Percentiles rank a stretch among this genome's conserved stretches.
phyloP scores from a whole-genome alignment of 2,797 vertebrate species.

The Setipinna tenuifilis region DNA sequence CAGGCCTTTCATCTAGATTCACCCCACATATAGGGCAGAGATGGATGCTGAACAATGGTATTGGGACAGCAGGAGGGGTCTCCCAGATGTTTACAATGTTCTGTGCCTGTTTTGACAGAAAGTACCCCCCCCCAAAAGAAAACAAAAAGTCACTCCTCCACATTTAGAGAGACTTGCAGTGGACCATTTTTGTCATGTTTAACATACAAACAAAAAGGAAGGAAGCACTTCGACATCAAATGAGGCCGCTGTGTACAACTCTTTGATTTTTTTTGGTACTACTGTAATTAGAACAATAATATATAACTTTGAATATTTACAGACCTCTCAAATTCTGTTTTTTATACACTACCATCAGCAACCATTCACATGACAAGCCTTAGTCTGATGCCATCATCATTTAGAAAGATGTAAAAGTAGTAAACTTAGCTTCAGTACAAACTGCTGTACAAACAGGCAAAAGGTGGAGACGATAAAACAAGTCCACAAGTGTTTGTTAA shows the following conservation, averaged over 20 bases:
- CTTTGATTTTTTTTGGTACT: constrained; percentile 64
- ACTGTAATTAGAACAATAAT: constrained; percentile 60
- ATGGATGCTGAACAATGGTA: neutral
- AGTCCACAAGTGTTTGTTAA: constrained; percentile 39
- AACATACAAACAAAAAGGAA: neutral
- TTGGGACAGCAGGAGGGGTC: neutral
- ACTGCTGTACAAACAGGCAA: constrained; percentile 73
- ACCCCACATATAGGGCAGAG: neutral
- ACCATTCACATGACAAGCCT: constrained; percentile 60
- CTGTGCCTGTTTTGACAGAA: neutral
- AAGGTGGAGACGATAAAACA: constrained; percentile 62
- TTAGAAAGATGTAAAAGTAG: constrained; percentile 78
- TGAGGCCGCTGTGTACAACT: neutral
- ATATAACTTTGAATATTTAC: constrained; percentile 69
- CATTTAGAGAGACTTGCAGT: neutral
- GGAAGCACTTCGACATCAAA: neutral
- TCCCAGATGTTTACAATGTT: neutral
- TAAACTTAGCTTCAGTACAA: constrained; percentile 74
- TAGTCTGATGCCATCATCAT: constrained; percentile 55
- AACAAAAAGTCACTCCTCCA: neutral
- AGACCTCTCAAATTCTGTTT: constrained; percentile 47
- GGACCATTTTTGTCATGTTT: neutral
- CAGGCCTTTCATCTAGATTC: neutral
- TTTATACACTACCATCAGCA: constrained; percentile 65
- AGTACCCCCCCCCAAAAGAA: neutral